phyloP scores from a whole-genome alignment of 2,113 vertebrate species.

The Hemiscyllium ocellatum region DNA sequence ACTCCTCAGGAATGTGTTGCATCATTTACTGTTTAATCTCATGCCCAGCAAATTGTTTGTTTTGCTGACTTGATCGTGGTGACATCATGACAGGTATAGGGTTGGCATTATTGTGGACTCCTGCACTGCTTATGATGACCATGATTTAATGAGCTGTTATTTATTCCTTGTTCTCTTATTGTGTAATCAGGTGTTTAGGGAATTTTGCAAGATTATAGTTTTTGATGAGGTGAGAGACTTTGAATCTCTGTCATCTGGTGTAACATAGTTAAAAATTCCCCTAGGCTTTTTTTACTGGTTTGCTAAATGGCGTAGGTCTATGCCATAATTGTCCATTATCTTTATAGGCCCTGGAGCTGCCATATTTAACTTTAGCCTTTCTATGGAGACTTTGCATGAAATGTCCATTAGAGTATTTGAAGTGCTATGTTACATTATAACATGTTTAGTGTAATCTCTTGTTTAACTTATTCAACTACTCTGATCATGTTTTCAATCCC shows the following conservation, averaged over 20 bases:
- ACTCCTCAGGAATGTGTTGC: background rate
- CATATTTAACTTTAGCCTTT: background rate
- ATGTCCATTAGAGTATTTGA: background rate
- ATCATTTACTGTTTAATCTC: background rate
- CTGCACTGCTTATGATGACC: background rate
- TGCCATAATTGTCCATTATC: background rate
- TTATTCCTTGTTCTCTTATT: background rate
- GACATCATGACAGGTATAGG: background rate
- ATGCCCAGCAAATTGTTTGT: background rate
- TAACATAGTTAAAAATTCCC: background rate
- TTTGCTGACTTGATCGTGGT: background rate
- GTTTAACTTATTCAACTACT: background rate
- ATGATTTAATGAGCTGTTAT: background rate
- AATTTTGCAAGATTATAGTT: background rate
- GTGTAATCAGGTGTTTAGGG: background rate
- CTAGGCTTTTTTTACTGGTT: background rate
- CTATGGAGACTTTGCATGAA: background rate
- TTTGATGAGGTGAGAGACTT: background rate
- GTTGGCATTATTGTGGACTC: background rate
- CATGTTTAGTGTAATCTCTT: background rate
- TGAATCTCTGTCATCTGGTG: background rate
- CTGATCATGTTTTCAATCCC: background rate
- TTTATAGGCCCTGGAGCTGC: background rate
- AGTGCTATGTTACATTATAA: background rate
- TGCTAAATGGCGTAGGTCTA: background rate